These are phyloP conservation scores for Chymomyza caudatula DNA, from an alignment of 2,888 invertebrate genomes.

Conservation along the genomic window DNA sequence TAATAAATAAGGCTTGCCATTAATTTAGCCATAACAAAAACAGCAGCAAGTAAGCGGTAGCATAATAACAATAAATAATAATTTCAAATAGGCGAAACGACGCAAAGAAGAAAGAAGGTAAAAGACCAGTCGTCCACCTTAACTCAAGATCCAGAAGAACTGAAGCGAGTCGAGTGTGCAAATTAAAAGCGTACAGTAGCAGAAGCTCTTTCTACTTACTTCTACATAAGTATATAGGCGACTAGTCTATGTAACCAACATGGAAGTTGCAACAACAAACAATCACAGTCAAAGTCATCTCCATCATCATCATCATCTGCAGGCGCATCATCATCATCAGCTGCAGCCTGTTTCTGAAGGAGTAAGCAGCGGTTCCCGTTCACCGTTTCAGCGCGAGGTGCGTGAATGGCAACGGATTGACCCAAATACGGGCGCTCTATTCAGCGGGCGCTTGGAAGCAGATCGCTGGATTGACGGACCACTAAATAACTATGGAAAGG, in stretches of 20 bases:
- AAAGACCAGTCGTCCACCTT: slow-evolving; percentile 10
- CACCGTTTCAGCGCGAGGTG: slow-evolving; percentile 78
- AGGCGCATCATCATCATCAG: slow-evolving; percentile 15
- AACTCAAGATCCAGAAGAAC: slow-evolving; percentile 32
- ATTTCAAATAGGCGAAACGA: slow-evolving; percentile 67
- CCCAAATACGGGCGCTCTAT: slow-evolving; percentile 78
- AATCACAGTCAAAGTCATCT: slow-evolving; percentile 72
- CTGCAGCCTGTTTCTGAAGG: slow-evolving; percentile 3
- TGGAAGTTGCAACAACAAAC: slow-evolving; percentile 74
- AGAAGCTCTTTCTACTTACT: slow-evolving; percentile 1
- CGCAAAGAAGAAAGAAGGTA: slow-evolving; percentile 18
- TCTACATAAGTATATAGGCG: slow-evolving; percentile 5
- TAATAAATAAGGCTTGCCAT: slow-evolving; percentile 74
- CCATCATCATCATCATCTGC: slow-evolving; percentile 41
- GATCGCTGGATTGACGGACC: slow-evolving; percentile 79
- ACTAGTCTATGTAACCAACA: slow-evolving; percentile 34
- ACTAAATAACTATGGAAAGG: slow-evolving; percentile 78
- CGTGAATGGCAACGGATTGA: slow-evolving; percentile 79
- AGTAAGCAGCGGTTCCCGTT: slow-evolving; percentile 61
- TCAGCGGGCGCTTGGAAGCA: slow-evolving; percentile 78
- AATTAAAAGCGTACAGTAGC: slow-evolving; percentile 71
- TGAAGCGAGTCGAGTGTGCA: slow-evolving; percentile 66
- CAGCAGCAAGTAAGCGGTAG: slow-evolving; percentile 51
- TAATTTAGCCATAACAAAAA: slow-evolving; percentile 59
- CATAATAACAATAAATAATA: slow-evolving; percentile 72